These are phyloP conservation scores for Platygyra sinensis DNA, from an alignment of 64 coral and sea anemone genomes.

Conservation along the genomic window DNA sequence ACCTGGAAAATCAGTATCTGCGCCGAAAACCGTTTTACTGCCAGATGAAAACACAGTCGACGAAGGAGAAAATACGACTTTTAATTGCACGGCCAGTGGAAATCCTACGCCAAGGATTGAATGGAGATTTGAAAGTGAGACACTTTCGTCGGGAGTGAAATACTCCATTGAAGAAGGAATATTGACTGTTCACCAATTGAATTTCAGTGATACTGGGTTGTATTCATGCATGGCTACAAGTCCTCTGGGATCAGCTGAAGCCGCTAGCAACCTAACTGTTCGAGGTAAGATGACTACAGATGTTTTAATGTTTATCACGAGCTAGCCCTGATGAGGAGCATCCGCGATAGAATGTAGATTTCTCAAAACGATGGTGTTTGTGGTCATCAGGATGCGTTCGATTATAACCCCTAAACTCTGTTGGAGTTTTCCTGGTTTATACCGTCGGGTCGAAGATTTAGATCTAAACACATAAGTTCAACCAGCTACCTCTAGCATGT, in stretches of 20 bases:
- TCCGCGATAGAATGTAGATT: too few relatives aligned
- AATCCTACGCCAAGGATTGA: neutral
- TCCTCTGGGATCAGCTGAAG: neutral
- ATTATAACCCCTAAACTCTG: too few relatives aligned
- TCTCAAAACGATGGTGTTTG: too few relatives aligned
- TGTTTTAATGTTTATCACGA: neutral
- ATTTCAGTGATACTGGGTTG: neutral
- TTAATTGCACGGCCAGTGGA: neutral
- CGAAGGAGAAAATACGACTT: neutral
- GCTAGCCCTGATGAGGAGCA: neutral
- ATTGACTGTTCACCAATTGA: neutral
- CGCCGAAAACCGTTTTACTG: neutral
- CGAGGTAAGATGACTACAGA: neutral
- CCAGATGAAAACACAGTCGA: neutral
- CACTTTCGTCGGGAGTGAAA: neutral
- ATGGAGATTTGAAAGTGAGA: neutral
- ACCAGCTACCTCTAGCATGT: too few relatives aligned
- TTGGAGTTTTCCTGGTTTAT: too few relatives aligned
- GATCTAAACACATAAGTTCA: too few relatives aligned
- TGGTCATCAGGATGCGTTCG: too few relatives aligned
- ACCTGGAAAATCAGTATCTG: neutral
- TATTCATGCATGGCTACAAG: neutral
- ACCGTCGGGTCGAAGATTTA: too few relatives aligned
- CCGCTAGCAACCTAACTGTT: neutral
- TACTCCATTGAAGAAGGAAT: neutral